phyloP scores from a whole-genome alignment of 2,888 invertebrate genomes.

The Selenia dentaria region DNA sequence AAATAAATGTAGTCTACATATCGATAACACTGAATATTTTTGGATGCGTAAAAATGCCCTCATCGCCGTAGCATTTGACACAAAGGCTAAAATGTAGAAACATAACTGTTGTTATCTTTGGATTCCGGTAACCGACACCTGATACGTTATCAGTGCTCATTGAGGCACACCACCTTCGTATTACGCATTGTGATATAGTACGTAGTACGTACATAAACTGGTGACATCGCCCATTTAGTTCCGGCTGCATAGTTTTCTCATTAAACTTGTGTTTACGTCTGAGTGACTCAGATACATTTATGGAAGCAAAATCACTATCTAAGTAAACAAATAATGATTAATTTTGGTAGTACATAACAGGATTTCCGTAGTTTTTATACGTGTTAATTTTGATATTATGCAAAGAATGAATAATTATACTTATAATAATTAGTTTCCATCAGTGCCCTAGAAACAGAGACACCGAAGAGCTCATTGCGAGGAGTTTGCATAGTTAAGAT shows the following conservation, averaged over 20 bases:
- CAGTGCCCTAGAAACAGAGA: no score
- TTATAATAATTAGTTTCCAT: no score
- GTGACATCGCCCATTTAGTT: constrained; percentile 6
- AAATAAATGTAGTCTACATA: no score
- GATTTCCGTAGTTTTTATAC: constrained; percentile 12
- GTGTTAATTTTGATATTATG: no score
- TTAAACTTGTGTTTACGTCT: constrained; percentile 7
- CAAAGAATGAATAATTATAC: no score
- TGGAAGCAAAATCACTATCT: constrained; percentile 3
- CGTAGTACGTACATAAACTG: not conserved
- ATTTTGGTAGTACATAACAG: constrained; percentile 10
- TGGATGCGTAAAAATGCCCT: no score
- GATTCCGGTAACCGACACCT: constrained; percentile 10
- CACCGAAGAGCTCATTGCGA: no score
- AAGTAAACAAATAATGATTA: constrained; percentile 21
- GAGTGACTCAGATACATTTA: constrained; percentile 24
- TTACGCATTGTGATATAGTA: not conserved
- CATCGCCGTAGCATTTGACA: no score
- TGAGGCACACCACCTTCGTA: not conserved
- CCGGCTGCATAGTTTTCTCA: constrained; percentile 8
- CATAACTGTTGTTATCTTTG: constrained; percentile 7
- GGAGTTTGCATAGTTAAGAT: no score
- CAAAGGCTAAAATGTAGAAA: not conserved
- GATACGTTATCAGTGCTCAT: constrained; percentile 14
- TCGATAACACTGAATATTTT: no score